These are phyloP conservation scores for Rosalia funebris DNA, from an alignment of 2,888 invertebrate species.

Conservation along the genomic window DNA sequence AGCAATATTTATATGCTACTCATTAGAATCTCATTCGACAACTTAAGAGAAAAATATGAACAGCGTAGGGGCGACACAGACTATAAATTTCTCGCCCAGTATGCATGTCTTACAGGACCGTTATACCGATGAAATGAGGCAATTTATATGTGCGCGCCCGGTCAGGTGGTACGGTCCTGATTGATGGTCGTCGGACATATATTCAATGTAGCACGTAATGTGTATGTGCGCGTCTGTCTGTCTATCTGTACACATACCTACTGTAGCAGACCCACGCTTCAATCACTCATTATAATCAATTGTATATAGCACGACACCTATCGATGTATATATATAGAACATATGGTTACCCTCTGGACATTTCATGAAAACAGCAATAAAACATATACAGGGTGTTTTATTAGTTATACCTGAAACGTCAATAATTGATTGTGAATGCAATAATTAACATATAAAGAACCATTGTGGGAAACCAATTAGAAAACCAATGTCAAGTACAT, in stretches of 20 bases:
- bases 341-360: no score
- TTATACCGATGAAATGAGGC: constrained; percentile 19
- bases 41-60: constrained; percentile 10
- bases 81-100: constrained; percentile 13
- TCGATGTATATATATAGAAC: not conserved
- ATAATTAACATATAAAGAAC: no score
- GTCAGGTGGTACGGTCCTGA: constrained; percentile 19
- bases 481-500: no score
- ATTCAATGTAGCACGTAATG: constrained; percentile 4
- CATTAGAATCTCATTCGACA: no score
- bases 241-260: not conserved
- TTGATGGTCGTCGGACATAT: constrained; percentile 12
- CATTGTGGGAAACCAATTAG: no score
- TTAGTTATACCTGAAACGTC: no score
- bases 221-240: constrained; percentile 10
- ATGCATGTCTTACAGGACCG: constrained; percentile 18
- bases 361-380: no score
- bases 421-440: no score
- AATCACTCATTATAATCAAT: constrained; percentile 7
- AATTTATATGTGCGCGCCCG: constrained; percentile 19
- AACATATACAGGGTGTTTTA: no score
- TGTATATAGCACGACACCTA: not conserved
- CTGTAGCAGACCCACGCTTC: not conserved
- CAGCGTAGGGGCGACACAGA: constrained; percentile 8
- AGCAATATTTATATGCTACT: no score